Percentiles rank a stretch among this genome's conserved stretches.
These are phyloP conservation scores for Julus scandinavius DNA, from an alignment of 2,888 invertebrate species.

Conservation along the genomic window DNA sequence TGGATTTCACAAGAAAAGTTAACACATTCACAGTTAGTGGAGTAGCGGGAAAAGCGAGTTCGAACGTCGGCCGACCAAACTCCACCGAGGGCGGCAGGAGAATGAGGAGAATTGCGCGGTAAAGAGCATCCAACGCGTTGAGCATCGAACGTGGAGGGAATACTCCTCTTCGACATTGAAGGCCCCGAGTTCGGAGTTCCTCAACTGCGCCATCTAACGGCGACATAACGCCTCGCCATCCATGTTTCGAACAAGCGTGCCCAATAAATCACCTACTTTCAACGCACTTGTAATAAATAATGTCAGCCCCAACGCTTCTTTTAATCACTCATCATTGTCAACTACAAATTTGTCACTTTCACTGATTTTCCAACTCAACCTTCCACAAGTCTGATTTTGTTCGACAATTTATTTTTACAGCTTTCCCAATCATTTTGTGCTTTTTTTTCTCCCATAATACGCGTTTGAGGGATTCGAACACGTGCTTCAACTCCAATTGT, in stretches of 20 bases:
- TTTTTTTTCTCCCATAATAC: neutral
- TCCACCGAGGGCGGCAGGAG: neutral
- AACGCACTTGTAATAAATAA: conserved; percentile 21
- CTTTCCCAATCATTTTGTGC: neutral
- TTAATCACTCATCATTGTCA: conserved; percentile 33
- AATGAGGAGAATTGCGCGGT: neutral
- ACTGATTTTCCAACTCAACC: neutral
- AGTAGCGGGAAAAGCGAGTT: neutral
- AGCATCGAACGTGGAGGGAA: neutral
- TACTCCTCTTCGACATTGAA: neutral
- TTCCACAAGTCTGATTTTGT: neutral
- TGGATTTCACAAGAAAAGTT: conserved; percentile 8
- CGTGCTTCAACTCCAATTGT: neutral
- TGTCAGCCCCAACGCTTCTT: conserved; percentile 33
- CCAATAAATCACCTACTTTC: conserved; percentile 12
- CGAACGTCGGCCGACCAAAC: conserved; percentile 11
- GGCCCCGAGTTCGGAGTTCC: neutral
- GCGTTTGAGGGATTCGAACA: neutral
- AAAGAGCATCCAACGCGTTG: neutral
- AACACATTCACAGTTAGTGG: neutral
- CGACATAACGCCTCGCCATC: neutral
- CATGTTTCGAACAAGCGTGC: neutral
- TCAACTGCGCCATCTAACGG: conserved; percentile 15
- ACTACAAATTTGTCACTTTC: conserved; percentile 33
- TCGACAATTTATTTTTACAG: neutral